Evolutionary conservation across 2,797 vertebrate species (phyloP), one percentile per base, ranked within the genome.

Genomic region (Cottoperca gobio): DNA sequence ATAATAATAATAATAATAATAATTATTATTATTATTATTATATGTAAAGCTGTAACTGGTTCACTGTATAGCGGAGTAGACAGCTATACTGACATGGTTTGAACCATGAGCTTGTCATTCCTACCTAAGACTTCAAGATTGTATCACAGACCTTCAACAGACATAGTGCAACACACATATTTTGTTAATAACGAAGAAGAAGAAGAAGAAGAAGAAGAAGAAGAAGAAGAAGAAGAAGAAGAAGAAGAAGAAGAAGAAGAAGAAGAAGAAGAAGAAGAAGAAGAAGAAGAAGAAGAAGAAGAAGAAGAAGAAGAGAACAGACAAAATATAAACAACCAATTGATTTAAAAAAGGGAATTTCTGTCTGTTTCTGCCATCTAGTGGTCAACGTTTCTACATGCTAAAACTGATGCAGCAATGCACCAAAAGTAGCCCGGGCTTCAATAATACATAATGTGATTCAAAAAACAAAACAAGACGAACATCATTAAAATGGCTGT

Each of bases 341-440:
- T 11, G 16, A 33, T n/a, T n/a, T n/a, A n/a, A 5, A 33, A 71
- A 39, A 9, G 11, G 17, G 33, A 31, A 11, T 11, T 59, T 64
- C 45, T 48, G 12, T 33, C 43, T 16, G 2, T 62, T 76, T 57
- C 76, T 80, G 73, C 76, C 85, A 87, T 66, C 85, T 82, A 68
- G 73, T 82, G 79, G 79, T 59, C 26, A 12, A 42, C 9, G 14
- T 8, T 17, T n/a, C 16, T 40, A 54, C 11, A 55, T 46, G 8
- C 6, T 11, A 17, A 46, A 52, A 14, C 21, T 52, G 8, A 40
- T 9, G 2, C 1, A 17, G 31, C 10, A 69, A 46, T 6, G 19
- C 21, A 60, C 14, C 8, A 49, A 28, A 42, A 11, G 57, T 4
- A 13, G 9, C 21, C 21, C 57, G 33, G n/a, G 16, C 24, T 31